Conservation (phyloP, 37 sponge, comb jelly and placozoan species). For the Diacarnus erythraeanus region DNA sequence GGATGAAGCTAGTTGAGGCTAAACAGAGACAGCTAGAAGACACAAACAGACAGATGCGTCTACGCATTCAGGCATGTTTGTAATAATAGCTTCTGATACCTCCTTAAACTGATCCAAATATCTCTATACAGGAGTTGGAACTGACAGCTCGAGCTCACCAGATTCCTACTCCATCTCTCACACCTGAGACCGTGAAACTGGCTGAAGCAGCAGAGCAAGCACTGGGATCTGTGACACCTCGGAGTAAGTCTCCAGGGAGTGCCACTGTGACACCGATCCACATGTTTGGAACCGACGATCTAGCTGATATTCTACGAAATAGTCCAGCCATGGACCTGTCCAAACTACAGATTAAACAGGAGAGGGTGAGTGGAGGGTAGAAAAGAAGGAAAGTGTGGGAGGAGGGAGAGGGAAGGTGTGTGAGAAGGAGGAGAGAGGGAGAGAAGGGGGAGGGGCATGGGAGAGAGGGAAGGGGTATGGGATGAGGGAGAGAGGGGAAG, state of each 20-base stretch:
- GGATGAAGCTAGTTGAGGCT: constrained; percentile 38
- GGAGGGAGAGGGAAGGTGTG: no score
- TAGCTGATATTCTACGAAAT: constrained; percentile 43
- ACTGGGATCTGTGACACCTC: constrained; percentile 50
- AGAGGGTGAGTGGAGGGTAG: constrained; percentile 40
- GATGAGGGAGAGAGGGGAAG: no score
- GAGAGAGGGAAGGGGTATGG: no score
- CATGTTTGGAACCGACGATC: constrained; percentile 33
- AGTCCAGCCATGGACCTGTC: constrained; percentile 73
- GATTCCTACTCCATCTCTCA: constrained; percentile 80
- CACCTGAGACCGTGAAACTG: constrained; percentile 70
- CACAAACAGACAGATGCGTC: constrained; percentile 66
- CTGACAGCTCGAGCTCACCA: constrained; percentile 81
- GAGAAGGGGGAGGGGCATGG: no score
- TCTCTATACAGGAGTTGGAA: constrained; percentile 68
- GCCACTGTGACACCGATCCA: constrained; percentile 26
- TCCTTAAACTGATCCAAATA: neutral
- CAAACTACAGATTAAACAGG: constrained; percentile 62
- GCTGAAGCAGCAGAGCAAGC: constrained; percentile 77
- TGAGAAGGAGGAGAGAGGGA: no score
- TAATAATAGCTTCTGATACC: neutral
- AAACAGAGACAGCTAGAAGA: constrained; percentile 79
- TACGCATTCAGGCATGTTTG: constrained; percentile 75
- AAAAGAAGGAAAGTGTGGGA: no score
- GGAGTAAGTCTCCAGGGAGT: constrained; percentile 29